phyloP scores from a whole-genome alignment of 2,888 invertebrate species.

The Charanyca ferruginea region DNA sequence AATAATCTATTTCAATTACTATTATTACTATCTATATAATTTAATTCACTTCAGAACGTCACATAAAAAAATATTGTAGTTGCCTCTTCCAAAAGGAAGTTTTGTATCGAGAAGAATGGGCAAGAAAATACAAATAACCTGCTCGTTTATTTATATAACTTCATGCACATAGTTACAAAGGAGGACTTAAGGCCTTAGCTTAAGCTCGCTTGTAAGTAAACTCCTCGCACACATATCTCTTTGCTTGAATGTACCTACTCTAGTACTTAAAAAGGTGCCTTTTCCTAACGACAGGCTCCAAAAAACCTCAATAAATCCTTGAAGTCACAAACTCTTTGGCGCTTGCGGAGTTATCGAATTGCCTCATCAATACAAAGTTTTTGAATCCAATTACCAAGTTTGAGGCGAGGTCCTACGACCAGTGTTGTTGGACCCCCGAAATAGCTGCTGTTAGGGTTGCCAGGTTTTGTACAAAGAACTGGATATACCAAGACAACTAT shows the following conservation, averaged over 20 bases:
- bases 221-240: neutral
- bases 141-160: too few relatives aligned
- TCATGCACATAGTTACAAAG: too few relatives aligned
- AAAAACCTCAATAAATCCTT: constrained; percentile 50
- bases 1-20: too few relatives aligned
- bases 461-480: neutral
- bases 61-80: too few relatives aligned
- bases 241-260: neutral
- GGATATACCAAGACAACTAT: neutral
- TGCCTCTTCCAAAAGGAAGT: too few relatives aligned
- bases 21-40: too few relatives aligned
- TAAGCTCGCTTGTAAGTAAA: neutral
- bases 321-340: constrained; percentile 47
- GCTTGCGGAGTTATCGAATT: constrained; percentile 52
- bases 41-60: too few relatives aligned
- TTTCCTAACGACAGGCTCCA: constrained; percentile 6
- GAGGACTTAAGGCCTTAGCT: too few relatives aligned
- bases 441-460: constrained; percentile 34
- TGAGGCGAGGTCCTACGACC: constrained; percentile 41
- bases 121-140: too few relatives aligned
- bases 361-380: constrained; percentile 67
- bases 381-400: constrained; percentile 68
- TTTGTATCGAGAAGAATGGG: too few relatives aligned
- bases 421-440: constrained; percentile 41
- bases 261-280: constrained; percentile 1